These are phyloP conservation scores for Masnerella sp. DNA, from an alignment of 2,888 invertebrate species.

Conservation along the genomic window DNA sequence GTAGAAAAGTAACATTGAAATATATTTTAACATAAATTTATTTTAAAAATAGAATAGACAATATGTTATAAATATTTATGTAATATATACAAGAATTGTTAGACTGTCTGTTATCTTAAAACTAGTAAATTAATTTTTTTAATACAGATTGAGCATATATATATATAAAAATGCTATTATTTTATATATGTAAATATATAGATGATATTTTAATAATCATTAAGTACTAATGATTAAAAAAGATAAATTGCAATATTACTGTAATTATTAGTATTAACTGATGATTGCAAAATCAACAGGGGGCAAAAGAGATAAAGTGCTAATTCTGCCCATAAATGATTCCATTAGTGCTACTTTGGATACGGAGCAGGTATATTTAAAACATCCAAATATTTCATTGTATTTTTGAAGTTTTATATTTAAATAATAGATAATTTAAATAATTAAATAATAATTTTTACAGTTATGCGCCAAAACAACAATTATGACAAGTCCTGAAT, in stretches of 20 bases:
- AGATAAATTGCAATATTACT: no score
- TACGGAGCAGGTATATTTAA: slow-evolving; percentile 83
- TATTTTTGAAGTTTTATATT: not conserved
- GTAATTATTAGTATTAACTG: not conserved
- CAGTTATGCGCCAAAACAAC: slow-evolving; percentile 95
- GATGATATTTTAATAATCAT: not conserved
- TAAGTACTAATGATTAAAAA: not conserved
- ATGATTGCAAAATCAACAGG: slow-evolving; percentile 78
- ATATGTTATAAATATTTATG: slow-evolving; percentile 23
- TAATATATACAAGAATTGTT: no score
- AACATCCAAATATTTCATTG: not conserved
- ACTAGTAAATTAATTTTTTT: no score
- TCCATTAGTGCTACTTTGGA: slow-evolving; percentile 95
- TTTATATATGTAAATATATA: no score
- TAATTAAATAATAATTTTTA: slow-evolving; percentile 52
- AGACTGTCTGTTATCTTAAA: no score
- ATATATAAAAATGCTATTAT: no score
- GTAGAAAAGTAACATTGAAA: no score
- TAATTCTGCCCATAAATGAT: slow-evolving; percentile 97
- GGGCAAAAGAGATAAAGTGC: slow-evolving; percentile 96
- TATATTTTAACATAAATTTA: slow-evolving; percentile 1
- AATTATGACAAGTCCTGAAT: slow-evolving; percentile 84
- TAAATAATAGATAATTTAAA: no score
- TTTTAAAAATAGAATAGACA: slow-evolving; percentile 24
- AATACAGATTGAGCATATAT: no score